These are phyloP conservation scores for Alligator mississippiensis DNA, from an alignment of 2,113 vertebrate species.

Conservation along the genomic window DNA sequence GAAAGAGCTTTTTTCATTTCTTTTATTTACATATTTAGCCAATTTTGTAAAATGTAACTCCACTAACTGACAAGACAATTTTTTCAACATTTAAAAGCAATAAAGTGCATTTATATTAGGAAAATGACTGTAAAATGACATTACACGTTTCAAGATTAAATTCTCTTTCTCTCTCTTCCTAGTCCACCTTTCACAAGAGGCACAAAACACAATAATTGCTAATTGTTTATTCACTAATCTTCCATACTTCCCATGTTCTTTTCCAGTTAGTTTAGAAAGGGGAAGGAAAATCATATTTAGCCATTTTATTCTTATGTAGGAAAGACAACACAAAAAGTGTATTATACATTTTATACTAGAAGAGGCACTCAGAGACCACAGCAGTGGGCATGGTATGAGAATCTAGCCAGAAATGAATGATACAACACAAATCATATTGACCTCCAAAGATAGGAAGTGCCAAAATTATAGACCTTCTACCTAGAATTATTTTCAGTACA, in stretches of 20 bases:
- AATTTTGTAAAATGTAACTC: constrained; percentile 6
- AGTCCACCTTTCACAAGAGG: not conserved
- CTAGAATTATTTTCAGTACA: not conserved
- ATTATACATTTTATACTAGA: not conserved
- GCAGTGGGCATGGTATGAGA: not conserved
- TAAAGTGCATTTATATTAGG: not conserved
- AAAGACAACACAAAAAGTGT: not conserved
- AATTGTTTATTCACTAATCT: not conserved
- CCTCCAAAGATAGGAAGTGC: not conserved
- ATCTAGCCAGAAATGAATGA: not conserved
- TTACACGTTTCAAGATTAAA: not conserved
- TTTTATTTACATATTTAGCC: constrained; percentile 14
- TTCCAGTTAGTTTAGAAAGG: not conserved
- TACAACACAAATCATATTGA: not conserved
- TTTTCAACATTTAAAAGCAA: not conserved
- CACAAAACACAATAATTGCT: not conserved
- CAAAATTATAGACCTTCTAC: not conserved
- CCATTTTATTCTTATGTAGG: not conserved
- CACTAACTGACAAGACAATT: constrained; percentile 1
- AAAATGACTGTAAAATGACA: not conserved
- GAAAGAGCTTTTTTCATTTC: not conserved
- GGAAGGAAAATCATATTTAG: fast-evolving
- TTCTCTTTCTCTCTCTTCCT: not conserved
- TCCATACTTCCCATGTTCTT: not conserved
- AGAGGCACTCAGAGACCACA: not conserved